A percentile compares a stretch with the other conserved stretches of the same genome.
phyloP scores from a whole-genome alignment of 2,797 vertebrate species.

The Epinephelus coioides region DNA sequence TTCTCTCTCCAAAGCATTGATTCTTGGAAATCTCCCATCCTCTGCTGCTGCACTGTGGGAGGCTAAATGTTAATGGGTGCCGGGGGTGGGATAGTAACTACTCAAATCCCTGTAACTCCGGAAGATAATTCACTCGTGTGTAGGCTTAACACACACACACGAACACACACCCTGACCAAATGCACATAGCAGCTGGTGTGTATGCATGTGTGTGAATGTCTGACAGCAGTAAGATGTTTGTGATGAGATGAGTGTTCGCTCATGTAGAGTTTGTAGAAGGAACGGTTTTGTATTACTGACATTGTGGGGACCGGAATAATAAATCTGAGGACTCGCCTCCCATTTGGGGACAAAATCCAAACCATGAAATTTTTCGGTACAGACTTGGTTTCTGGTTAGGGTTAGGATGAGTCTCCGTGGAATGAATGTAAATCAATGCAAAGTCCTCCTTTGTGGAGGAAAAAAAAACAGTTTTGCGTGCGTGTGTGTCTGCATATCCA shows the following conservation, averaged over 20 bases:
- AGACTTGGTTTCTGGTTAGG: neutral
- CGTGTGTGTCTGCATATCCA: constrained; percentile 21
- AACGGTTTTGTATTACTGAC: neutral
- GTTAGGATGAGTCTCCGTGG: neutral
- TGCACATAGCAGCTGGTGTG: constrained; percentile 35
- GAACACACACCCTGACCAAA: constrained; percentile 43
- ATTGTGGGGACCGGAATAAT: neutral
- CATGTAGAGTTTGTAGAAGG: neutral
- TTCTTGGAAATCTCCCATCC: constrained; percentile 63
- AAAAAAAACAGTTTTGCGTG: constrained; percentile 7
- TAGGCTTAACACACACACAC: constrained; percentile 37
- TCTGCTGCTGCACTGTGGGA: constrained; percentile 46
- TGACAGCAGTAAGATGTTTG: constrained; percentile 16
- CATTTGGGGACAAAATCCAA: constrained; percentile 1
- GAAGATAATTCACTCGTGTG: constrained; percentile 44
- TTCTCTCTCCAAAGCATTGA: constrained; percentile 47
- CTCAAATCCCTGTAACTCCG: constrained; percentile 53
- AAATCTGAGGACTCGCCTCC: neutral
- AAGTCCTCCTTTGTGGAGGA: constrained; percentile 1
- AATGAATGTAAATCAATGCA: constrained; percentile 6
- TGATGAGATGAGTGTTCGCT: constrained; percentile 9
- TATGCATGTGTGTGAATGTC: neutral
- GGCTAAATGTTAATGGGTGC: constrained; percentile 58
- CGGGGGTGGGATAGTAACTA: constrained; percentile 41
- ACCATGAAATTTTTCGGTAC: constrained; percentile 13